phyloP scores from a whole-genome alignment of 2,888 invertebrate genomes.

The Dascillus cervinus region DNA sequence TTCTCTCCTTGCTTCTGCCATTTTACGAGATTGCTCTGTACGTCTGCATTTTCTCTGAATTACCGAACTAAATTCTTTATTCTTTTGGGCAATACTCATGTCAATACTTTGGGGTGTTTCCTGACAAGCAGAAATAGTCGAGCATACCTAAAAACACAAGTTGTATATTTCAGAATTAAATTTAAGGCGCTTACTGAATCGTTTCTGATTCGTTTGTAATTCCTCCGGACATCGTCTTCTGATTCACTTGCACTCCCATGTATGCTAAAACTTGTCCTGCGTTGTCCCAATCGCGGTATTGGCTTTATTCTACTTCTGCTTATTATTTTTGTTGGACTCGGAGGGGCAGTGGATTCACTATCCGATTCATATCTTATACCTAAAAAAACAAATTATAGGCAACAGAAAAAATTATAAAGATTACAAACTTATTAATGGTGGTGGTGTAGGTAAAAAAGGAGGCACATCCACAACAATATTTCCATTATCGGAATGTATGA shows the following conservation, averaged over 20 bases:
- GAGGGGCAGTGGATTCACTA: constrained; percentile 41
- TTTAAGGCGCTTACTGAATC: constrained; percentile 32
- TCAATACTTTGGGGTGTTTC: constrained; percentile 21
- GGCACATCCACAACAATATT: too few relatives aligned
- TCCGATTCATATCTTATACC: constrained; percentile 18
- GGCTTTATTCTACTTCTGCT: constrained; percentile 61
- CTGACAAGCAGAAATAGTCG: constrained; percentile 25
- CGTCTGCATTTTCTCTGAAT: constrained; percentile 32
- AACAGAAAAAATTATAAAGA: too few relatives aligned
- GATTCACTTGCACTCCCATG: constrained; percentile 62
- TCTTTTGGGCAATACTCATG: constrained; percentile 12
- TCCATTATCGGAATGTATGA: too few relatives aligned
- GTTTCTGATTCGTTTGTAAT: constrained; percentile 35
- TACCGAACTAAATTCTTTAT: constrained; percentile 19
- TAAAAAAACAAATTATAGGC: background rate
- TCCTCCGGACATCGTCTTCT: constrained; percentile 51
- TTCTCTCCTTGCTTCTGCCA: constrained; percentile 48
- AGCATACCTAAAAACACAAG: constrained; percentile 29
- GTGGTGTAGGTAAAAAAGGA: too few relatives aligned
- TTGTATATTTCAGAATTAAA: constrained; percentile 5
- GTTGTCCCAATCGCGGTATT: constrained; percentile 58
- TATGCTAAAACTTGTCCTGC: constrained; percentile 51
- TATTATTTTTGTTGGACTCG: constrained; percentile 48
- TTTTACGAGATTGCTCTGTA: constrained; percentile 46
- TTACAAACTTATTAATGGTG: too few relatives aligned